A percentile compares a stretch with the other conserved stretches of the same genome.
Conservation (phyloP, 2,113 vertebrate species). For the Marcusenius ussheri region DNA sequence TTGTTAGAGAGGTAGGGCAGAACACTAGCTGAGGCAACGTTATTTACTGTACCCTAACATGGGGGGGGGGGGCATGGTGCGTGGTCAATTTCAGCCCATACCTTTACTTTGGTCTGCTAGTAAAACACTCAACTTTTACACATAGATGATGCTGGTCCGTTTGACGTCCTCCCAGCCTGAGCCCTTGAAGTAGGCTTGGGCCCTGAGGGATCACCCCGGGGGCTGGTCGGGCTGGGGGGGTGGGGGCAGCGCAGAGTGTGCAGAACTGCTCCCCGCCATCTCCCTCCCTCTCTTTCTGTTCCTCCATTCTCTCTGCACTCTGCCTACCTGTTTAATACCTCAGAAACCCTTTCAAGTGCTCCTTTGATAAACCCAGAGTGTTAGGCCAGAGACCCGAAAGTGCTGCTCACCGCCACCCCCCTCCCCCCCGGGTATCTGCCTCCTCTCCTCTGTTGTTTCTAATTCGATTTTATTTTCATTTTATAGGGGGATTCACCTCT, state of each 20-base stretch:
- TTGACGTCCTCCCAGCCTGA: slow-evolving; percentile 9
- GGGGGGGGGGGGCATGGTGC: background rate
- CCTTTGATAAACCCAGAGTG: slow-evolving; percentile 74
- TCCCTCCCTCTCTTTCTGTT: slow-evolving; percentile 20
- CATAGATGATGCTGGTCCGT: background rate
- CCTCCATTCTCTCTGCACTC: slow-evolving; percentile 44
- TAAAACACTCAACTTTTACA: background rate
- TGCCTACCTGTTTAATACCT: slow-evolving; percentile 72
- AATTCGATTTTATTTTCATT: slow-evolving; percentile 55
- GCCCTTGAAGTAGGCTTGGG: slow-evolving; percentile 39
- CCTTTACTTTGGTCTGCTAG: background rate
- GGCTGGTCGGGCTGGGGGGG: slow-evolving; percentile 44
- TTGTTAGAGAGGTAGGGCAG: background rate
- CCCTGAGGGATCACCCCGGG: slow-evolving; percentile 28
- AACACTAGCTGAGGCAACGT: background rate
- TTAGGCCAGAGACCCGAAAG: slow-evolving; percentile 66
- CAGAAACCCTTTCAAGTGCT: slow-evolving; percentile 81
- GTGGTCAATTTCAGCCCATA: background rate
- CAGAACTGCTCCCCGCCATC: slow-evolving; percentile 27
- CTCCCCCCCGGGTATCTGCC: slow-evolving; percentile 62
- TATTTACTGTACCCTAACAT: background rate
- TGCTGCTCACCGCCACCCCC: slow-evolving; percentile 58
- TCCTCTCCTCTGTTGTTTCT: slow-evolving; percentile 53
- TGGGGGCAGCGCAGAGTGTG: background rate
- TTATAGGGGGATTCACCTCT: slow-evolving; percentile 56